Base-by-base conservation (phyloP, 35 echinoderm and acorn worm genomes). In the Amphiura filiformis region DNA sequence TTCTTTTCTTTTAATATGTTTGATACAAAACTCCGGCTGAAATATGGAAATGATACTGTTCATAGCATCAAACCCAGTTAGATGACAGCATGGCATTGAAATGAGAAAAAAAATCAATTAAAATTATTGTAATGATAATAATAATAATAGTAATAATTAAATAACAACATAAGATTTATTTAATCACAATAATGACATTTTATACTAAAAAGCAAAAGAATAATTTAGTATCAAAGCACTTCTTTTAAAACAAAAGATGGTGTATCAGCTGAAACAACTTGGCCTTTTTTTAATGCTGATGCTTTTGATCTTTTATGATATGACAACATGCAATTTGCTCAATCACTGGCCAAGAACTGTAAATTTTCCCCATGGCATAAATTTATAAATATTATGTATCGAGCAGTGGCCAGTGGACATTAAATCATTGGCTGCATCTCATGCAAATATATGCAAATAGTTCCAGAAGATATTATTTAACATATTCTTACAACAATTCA, bases 71-170 rank as follows among this genome's bases (percentile, higher is more conserved):
- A 70, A 70, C 61, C 61, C 61, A 70, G 26, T 70, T 70, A 47
- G 41, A 70, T 70, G 61, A 70, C 61, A 70, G 61, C 61, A 70
- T 70, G 61, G 61, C 61, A 70, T 70, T 70, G 61, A 70, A 70
- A 70, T 70, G 61, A 70, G 61, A 70, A 70, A 70, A 70, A 70
- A 70, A 70, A 70, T 70, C 61, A 70, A 70, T 18, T 70, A 18
- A 70, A 52, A 70, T 70, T 70, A 70, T 70, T 70, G 15, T 70
- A 70, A 70, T 70, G 26, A 70, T 70, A 70, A 70, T 70, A 70
- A 52, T 52, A 70, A 30, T 70, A 70, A 70, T n/a, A n/a, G n/a
- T n/a, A n/a, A n/a, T n/a, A n/a, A n/a, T n/a, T n/a, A n/a, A n/a
- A n/a, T 23, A 70, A 70, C 61, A 70, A 70, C 61, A 70, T 70